These are phyloP conservation scores for Endotricha flammealis DNA, from an alignment of 2,888 invertebrate species.

Conservation along the genomic window DNA sequence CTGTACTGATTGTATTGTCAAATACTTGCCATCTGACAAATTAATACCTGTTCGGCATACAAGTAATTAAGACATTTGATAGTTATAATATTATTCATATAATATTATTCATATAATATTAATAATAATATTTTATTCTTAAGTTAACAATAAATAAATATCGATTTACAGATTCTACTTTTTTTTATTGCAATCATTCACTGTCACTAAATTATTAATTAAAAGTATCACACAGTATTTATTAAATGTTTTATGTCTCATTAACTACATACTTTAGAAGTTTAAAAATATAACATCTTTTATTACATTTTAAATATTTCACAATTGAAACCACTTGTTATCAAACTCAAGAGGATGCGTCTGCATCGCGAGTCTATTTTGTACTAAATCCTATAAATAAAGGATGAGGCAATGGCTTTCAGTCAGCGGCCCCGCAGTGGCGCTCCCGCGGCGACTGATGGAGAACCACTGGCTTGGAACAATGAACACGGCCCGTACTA, in stretches of 20 bases:
- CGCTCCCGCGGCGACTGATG: conserved; percentile 53
- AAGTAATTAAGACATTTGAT: conserved; percentile 1
- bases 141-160: too few species aligned
- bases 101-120: too few species aligned
- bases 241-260: too few species aligned
- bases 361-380: conserved; percentile 1
- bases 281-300: too few species aligned
- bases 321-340: neutral
- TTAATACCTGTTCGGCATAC: conserved; percentile 53
- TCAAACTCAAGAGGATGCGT: neutral
- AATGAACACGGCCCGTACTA: conserved; percentile 59
- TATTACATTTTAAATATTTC: too few species aligned
- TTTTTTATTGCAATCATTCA: too few species aligned
- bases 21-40: conserved; percentile 54
- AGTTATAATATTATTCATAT: too few species aligned
- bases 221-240: too few species aligned
- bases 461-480: conserved; percentile 66
- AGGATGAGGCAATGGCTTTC: conserved; percentile 29
- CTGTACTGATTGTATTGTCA: conserved; percentile 68
- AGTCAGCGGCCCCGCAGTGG: conserved; percentile 32
- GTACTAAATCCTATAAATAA: conserved; percentile 20
- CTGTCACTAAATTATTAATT: too few species aligned
- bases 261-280: too few species aligned
- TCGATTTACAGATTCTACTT: too few species aligned
- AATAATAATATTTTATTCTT: too few species aligned